Evolutionary conservation across 1,140 invertebrate genomes (phyloP).

Genomic region (Camponotus pennsylvanicus): DNA sequence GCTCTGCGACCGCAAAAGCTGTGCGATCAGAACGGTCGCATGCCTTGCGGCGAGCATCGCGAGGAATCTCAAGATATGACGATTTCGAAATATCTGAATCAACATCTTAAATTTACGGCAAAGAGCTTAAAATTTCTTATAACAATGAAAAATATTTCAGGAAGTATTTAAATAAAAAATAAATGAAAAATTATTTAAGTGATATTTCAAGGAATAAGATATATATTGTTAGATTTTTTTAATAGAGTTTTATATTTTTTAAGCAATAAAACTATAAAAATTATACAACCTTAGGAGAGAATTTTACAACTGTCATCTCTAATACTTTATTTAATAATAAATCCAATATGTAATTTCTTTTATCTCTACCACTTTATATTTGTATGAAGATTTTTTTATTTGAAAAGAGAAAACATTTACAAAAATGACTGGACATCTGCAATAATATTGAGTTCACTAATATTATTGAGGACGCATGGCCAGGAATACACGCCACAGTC

Average conservation of each 20-base stretch:
- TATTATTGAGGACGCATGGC: not conserved
- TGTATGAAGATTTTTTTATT: not conserved
- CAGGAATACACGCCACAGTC: not conserved
- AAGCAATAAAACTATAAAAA: not conserved
- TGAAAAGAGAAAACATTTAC: not conserved
- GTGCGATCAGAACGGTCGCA: constrained; percentile 43
- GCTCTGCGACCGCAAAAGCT: constrained; percentile 56
- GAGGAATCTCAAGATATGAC: not conserved
- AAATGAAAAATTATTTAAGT: not conserved
- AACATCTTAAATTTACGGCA: not conserved
- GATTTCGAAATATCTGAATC: constrained; percentile 8
- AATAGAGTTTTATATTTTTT: not conserved
- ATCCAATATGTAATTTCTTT: not conserved
- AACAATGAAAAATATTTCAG: not conserved
- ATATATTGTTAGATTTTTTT: not conserved
- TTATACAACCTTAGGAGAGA: not conserved
- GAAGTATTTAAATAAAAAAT: not conserved
- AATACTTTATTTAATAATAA: not conserved
- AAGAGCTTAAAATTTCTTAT: not conserved
- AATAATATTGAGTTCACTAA: not conserved
- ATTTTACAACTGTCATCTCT: not conserved
- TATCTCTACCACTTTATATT: not conserved
- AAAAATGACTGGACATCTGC: no score
- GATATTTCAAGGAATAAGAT: not conserved
- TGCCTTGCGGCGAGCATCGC: constrained; percentile 31